phyloP scores from a whole-genome alignment of 2,113 vertebrate genomes.

The Melospiza georgiana region DNA sequence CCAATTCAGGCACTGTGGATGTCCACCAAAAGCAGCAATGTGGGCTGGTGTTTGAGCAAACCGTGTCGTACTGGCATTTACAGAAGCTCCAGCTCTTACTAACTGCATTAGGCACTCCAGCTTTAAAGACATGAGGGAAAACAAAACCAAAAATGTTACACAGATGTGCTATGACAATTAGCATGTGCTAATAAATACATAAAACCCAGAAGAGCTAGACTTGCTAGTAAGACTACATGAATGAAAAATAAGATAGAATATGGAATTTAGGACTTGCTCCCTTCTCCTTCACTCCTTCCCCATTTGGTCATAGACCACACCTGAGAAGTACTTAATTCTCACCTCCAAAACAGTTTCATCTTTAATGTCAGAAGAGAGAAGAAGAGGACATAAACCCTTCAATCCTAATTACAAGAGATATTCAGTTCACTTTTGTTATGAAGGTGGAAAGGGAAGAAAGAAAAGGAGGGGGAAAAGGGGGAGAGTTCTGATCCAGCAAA shows the following conservation, averaged over 20 bases:
- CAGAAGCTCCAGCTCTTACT: slow-evolving; percentile 89
- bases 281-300: background rate
- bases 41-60: slow-evolving; percentile 94
- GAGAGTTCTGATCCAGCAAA: background rate
- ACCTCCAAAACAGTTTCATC: background rate
- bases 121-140: slow-evolving; percentile 70
- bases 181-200: background rate
- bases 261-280: background rate
- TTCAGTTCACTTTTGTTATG: background rate
- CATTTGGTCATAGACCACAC: background rate
- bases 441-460: fast-evolving
- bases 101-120: slow-evolving; percentile 90
- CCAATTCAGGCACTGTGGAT: slow-evolving; percentile 92
- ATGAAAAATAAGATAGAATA: background rate
- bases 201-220: background rate
- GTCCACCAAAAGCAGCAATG: slow-evolving; percentile 93
- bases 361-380: background rate
- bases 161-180: background rate
- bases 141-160: background rate
- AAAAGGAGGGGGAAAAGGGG: background rate
- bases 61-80: slow-evolving; percentile 87
- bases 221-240: background rate
- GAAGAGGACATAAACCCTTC: background rate
- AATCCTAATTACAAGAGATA: background rate
- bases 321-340: background rate